Conservation (phyloP, 2,113 vertebrate species). For the Salvelinus namaycush region DNA sequence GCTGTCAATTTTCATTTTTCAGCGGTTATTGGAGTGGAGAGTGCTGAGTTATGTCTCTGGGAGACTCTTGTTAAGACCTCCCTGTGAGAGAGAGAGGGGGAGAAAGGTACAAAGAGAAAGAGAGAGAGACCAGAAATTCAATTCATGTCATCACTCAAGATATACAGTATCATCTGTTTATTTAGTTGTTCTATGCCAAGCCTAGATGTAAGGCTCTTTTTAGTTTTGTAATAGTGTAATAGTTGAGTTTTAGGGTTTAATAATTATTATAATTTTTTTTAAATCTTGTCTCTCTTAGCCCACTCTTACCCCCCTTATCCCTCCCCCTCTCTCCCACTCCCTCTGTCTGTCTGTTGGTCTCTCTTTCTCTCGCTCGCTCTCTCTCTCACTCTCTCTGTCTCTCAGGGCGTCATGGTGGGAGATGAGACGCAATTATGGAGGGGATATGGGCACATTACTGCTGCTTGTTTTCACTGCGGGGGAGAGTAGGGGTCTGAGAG, state of each 20-base stretch:
- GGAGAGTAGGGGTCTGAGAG: not conserved
- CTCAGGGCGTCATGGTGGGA: not conserved
- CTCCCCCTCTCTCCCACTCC: not conserved
- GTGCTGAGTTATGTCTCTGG: conserved; percentile 59
- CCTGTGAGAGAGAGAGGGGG: not conserved
- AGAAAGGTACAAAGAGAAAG: not conserved
- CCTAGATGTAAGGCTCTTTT: no score
- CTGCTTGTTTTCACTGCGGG: conserved; percentile 42
- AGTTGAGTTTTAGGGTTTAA: no score
- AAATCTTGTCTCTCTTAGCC: no score
- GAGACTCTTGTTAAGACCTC: conserved; percentile 53
- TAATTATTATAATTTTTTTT: not conserved
- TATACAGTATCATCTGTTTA: no score
- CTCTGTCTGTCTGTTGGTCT: not conserved
- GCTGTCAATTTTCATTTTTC: conserved; percentile 77
- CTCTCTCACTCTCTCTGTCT: not conserved
- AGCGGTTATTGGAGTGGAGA: conserved; percentile 62
- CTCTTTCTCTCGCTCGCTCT: conserved; percentile 2
- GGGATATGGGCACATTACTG: conserved; percentile 60
- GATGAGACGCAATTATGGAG: conserved; percentile 48
- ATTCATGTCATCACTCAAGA: no score
- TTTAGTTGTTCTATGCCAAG: no score
- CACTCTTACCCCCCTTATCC: no score
- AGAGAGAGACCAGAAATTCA: not conserved
- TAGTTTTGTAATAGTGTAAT: no score